Conservation (phyloP, 2,888 invertebrate species). For the Leptinotarsa haldemani region DNA sequence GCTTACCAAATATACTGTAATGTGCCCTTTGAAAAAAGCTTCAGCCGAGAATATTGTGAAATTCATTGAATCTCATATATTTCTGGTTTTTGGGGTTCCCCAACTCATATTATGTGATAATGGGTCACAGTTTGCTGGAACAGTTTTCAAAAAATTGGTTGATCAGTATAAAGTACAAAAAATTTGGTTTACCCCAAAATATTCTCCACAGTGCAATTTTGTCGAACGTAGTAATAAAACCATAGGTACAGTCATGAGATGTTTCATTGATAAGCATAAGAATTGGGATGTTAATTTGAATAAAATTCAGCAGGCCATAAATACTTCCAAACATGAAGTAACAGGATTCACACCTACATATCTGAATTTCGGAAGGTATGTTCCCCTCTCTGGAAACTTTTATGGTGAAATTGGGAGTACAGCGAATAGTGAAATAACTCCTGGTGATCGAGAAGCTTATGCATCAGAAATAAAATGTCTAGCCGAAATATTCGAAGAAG, state of each 20-base stretch:
- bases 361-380: constrained; percentile 47
- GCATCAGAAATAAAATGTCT: neutral
- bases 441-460: constrained; percentile 6
- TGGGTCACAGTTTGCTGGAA: constrained; percentile 26
- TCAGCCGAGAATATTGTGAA: constrained; percentile 25
- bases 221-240: constrained; percentile 54
- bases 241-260: constrained; percentile 50
- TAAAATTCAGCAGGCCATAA: constrained; percentile 38
- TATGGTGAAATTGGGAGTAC: constrained; percentile 32
- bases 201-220: constrained; percentile 55
- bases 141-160: constrained; percentile 28
- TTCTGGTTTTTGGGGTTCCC: constrained; percentile 40
- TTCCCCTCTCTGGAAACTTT: constrained; percentile 41
- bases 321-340: constrained; percentile 49
- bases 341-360: constrained; percentile 50
- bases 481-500: neutral
- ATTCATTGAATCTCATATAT: constrained; percentile 27
- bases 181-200: constrained; percentile 37
- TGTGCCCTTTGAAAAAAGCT: constrained; percentile 29
- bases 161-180: constrained; percentile 25
- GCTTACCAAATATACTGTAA: constrained; percentile 25
- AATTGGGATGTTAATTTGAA: constrained; percentile 51
- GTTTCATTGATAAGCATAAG: constrained; percentile 42
- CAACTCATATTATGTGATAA: constrained; percentile 40
- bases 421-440: constrained; percentile 23